phyloP scores from a whole-genome alignment of 2,888 invertebrate species.

The Cosmia pyralina region DNA sequence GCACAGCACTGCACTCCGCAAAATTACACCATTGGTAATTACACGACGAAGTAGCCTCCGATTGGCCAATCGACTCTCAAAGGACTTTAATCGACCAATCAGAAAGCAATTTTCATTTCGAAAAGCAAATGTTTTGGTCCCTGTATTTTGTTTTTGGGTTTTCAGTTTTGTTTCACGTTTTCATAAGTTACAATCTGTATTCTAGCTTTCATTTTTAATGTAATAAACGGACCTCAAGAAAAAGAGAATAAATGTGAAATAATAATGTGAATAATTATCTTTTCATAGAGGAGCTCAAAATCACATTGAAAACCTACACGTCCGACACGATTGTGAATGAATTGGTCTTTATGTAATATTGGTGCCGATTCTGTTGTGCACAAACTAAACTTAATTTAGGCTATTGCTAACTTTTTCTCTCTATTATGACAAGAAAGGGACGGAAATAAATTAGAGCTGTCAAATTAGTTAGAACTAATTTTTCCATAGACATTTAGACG shows the following conservation, averaged over 20 bases:
- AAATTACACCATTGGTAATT: constrained; percentile 69
- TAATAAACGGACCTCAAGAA: neutral
- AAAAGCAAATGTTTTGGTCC: constrained; percentile 41
- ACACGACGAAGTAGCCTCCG: constrained; percentile 55
- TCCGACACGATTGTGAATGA: neutral
- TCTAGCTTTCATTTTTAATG: neutral
- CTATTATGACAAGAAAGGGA: too few relatives aligned
- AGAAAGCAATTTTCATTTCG: constrained; percentile 61
- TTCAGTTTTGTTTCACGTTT: neutral
- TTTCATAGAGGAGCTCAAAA: too few relatives aligned
- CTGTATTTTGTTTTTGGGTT: constrained; percentile 22
- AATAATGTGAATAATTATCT: neutral
- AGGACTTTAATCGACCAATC: constrained; percentile 64
- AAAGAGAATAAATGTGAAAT: neutral
- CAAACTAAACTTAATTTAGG: too few relatives aligned
- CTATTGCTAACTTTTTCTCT: too few relatives aligned
- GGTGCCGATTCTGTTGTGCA: too few relatives aligned
- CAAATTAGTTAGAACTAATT: too few relatives aligned
- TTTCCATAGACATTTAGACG: too few relatives aligned
- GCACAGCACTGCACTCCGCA: constrained; percentile 61
- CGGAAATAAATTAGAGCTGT: too few relatives aligned
- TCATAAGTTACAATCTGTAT: neutral
- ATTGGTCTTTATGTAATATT: too few relatives aligned
- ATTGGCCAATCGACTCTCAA: constrained; percentile 64
- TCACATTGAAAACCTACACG: neutral